Evolutionary conservation across 2,797 vertebrate genomes (phyloP), one percentile per base, ranked within the genome.

Genomic region (Salarias fasciatus): DNA sequence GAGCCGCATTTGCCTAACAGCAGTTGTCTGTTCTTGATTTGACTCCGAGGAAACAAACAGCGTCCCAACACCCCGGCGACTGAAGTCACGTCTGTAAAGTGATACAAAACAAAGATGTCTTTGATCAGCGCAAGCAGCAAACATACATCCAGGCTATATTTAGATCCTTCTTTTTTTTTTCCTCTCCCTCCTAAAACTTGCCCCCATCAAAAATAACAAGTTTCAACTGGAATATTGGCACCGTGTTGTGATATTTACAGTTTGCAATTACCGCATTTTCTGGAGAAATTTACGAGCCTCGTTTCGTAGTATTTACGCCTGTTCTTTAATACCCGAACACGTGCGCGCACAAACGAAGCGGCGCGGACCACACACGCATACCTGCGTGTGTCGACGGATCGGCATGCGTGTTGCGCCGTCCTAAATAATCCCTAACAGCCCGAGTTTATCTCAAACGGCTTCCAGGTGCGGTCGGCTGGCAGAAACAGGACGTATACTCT

Each of bases 401-500:
- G 69, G 70, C 77, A 68, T 67, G 64, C 72, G n/a, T 75, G 69
- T 74, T 72, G 60, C 59, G 43, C 42, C 55, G 66, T 78, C 51
- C 69, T 43, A 53, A 67, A 67, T 87, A 89, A 85, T 88, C 81
- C 65, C 29, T 30, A 52, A 72, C 74, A 86, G 77, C 62, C 51
- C 58, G 47, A 14, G 67, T 83, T 24, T 63, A 84, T 78, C 75
- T 75, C 51, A 70, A 87, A 86, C 79, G 68, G 78, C 78, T 89
- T 87, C 80, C 85, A 88, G 86, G 85, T 88, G 86, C 65, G 54
- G 54, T 67, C 62, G 35, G 60, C 69, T 66, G 63, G 69, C 60
- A 66, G 63, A 69, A 49, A 46, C 42, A 46, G 15, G 78, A 36
- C 68, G 49, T 40, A 60, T 38, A 72, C 61, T 31, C 36, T 13